A percentile compares a stretch with the other conserved stretches of the same genome.
phyloP scores from a whole-genome alignment of 2,888 invertebrate species.

The Mimas tiliae region DNA sequence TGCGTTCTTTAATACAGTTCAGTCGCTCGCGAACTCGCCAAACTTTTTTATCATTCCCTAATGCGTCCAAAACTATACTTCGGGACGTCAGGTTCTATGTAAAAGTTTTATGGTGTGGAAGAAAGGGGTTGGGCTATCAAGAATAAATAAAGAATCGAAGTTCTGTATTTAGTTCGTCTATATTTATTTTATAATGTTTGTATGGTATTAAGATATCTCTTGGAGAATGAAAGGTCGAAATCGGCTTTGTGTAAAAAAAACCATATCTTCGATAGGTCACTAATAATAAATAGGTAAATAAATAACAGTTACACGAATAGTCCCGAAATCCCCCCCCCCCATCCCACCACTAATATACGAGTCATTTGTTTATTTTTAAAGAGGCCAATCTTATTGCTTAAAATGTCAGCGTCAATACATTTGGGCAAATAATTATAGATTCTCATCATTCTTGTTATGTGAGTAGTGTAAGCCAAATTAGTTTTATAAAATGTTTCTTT shows the following conservation, averaged over 20 bases:
- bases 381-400: no score
- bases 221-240: neutral
- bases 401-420: no score
- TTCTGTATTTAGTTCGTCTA: conserved; percentile 45
- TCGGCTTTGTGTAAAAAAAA: neutral
- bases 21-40: conserved; percentile 47
- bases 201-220: conserved; percentile 4
- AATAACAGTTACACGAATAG: no score
- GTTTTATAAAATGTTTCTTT: no score
- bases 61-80: conserved; percentile 64
- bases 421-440: no score
- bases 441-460: no score
- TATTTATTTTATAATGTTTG: neutral
- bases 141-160: conserved; percentile 69
- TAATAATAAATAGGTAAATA: no score
- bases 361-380: no score
- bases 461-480: no score
- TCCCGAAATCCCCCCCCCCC: no score
- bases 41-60: conserved; percentile 67
- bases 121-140: conserved; percentile 75
- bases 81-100: conserved; percentile 61
- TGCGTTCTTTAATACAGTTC: conserved; percentile 47
- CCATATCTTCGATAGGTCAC: no score
- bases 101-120: conserved; percentile 81
- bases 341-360: no score